Conservation (phyloP, 1,140 invertebrate species). For the Plutomurus gul region DNA sequence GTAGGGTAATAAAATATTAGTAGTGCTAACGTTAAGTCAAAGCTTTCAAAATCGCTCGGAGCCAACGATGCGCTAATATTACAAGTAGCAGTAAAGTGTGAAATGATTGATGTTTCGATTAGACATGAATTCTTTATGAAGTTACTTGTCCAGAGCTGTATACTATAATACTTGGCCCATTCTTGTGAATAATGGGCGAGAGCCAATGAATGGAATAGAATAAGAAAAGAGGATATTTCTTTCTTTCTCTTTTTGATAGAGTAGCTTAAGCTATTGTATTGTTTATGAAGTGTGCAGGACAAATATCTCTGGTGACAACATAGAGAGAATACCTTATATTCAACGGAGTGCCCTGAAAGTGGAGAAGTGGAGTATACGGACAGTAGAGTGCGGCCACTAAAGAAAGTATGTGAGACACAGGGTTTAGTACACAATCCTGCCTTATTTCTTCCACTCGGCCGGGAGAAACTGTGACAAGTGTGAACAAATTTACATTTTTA, state of each 20-base stretch:
- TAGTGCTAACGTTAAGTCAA: too few relatives aligned
- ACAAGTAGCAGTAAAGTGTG: not conserved
- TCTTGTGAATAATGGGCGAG: not conserved
- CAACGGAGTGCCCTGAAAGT: too few relatives aligned
- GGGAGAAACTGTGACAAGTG: too few relatives aligned
- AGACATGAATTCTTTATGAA: slow-evolving; percentile 11
- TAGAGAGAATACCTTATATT: too few relatives aligned
- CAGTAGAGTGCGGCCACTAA: too few relatives aligned
- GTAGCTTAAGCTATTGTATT: slow-evolving; percentile 6
- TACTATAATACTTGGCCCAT: not conserved
- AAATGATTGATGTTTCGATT: slow-evolving; percentile 30
- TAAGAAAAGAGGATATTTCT: not conserved
- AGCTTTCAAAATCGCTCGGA: too few relatives aligned
- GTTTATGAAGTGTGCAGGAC: not conserved
- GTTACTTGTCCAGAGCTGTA: not conserved
- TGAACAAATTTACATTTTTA: too few relatives aligned
- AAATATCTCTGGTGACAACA: slow-evolving; percentile 2
- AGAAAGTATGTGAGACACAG: too few relatives aligned
- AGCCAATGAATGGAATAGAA: slow-evolving; percentile 2
- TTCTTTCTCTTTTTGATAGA: not conserved
- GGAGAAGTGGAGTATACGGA: too few relatives aligned
- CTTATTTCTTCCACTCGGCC: too few relatives aligned
- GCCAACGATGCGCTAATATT: not conserved
- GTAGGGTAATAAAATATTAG: too few relatives aligned
- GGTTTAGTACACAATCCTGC: too few relatives aligned